Conservation (phyloP, 1,140 invertebrate species). For the Conus betulinus region DNA sequence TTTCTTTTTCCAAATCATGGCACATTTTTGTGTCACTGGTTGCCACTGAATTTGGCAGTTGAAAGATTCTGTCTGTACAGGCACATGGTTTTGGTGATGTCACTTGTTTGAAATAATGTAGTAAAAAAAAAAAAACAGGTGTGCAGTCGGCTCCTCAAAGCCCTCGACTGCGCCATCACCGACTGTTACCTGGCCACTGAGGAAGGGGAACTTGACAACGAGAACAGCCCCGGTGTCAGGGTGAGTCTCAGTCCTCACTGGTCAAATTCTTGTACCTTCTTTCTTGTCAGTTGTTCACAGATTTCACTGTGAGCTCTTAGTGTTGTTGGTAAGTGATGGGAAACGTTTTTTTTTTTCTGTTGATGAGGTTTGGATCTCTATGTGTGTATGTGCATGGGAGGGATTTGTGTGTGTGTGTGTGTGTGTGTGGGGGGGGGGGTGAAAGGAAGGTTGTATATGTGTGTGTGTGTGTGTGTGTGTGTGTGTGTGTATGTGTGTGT, state of each 20-base stretch:
- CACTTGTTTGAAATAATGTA: too few species aligned
- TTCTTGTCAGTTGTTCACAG: not conserved
- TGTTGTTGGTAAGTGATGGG: not conserved
- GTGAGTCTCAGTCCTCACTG: not conserved
- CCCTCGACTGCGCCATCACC: not conserved
- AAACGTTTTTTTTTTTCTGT: not conserved
- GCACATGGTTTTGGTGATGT: too few species aligned
- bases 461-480: too few species aligned
- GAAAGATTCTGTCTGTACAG: too few species aligned
- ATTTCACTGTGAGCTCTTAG: not conserved
- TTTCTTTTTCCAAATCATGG: too few species aligned
- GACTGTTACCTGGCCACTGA: conserved; percentile 9
- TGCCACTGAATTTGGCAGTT: too few species aligned
- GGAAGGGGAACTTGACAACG: not conserved
- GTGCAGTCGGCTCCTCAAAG: not conserved
- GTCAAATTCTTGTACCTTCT: not conserved
- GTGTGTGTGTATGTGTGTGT: too few species aligned
- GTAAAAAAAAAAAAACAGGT: not conserved
- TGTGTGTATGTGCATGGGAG: not conserved
- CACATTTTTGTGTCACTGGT: too few species aligned
- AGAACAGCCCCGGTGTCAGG: conserved; percentile 11
- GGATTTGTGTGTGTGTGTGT: too few species aligned
- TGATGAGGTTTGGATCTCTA: not conserved
- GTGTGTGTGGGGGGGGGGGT: too few species aligned
- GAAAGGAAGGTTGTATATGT: too few species aligned